Conservation (phyloP, 1,140 invertebrate species). For the Zaprionus gabonicus region DNA sequence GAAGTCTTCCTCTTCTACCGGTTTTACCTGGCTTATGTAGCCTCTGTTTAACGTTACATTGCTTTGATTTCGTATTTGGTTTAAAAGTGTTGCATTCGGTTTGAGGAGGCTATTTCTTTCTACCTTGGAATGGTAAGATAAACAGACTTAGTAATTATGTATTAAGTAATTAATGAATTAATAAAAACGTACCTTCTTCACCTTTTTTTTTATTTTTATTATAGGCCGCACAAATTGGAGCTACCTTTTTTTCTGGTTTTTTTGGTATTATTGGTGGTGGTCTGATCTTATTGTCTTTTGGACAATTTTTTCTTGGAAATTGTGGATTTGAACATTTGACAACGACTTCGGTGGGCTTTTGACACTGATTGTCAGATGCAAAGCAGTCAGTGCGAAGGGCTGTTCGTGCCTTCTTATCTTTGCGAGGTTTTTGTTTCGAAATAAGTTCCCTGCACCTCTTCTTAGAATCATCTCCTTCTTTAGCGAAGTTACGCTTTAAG, state of each 20-base stretch:
- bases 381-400: conserved; percentile 52
- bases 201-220: conserved; percentile 12
- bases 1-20: background rate
- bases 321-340: conserved; percentile 34
- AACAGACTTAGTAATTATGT: background rate
- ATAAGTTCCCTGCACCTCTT: conserved; percentile 10
- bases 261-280: background rate
- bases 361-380: background rate
- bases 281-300: conserved; percentile 5
- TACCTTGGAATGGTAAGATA: conserved; percentile 25
- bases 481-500: conserved; percentile 7
- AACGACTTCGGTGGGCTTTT: background rate
- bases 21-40: background rate
- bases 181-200: conserved; percentile 22
- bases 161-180: background rate
- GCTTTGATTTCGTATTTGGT: conserved; percentile 15
- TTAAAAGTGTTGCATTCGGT: background rate
- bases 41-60: background rate
- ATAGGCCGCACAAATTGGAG: conserved; percentile 5
- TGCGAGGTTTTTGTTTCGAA: conserved; percentile 26
- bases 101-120: conserved; percentile 50
- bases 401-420: conserved; percentile 40
- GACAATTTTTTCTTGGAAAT: conserved; percentile 60
- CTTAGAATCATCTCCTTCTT: conserved; percentile 1
- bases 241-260: conserved; percentile 30